phyloP scores from a whole-genome alignment of 2,113 vertebrate genomes.

The Copsychus sechellarum region DNA sequence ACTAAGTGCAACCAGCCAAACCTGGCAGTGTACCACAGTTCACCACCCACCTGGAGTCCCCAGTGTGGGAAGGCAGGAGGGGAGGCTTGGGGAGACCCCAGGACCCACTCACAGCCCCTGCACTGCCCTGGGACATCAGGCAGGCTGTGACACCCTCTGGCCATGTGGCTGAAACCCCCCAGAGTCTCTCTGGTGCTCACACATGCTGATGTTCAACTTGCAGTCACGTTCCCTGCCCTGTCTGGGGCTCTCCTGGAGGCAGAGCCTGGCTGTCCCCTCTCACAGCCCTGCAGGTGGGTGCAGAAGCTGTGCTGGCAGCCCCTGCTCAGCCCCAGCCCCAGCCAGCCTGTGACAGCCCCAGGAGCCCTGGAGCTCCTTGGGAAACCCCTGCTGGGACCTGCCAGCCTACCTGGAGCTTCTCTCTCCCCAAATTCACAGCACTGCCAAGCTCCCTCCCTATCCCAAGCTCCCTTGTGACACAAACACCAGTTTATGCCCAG shows the following conservation, averaged over 20 bases:
- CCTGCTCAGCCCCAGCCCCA: not conserved
- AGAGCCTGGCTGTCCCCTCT: not conserved
- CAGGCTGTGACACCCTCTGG: not conserved
- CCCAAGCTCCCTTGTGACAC: not conserved
- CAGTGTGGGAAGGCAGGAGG: not conserved
- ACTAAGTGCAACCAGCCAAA: not conserved
- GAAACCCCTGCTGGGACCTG: not conserved
- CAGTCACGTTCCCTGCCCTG: fast-evolving
- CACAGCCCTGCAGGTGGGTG: not conserved
- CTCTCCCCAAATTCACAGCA: fast-evolving
- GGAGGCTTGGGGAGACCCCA: not conserved
- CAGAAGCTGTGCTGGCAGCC: not conserved
- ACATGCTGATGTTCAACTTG: too few species aligned
- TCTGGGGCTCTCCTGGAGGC: not conserved
- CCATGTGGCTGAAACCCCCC: not conserved
- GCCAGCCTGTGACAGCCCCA: not conserved
- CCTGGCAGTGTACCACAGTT: not conserved
- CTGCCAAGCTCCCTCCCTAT: not conserved
- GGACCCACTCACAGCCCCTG: not conserved
- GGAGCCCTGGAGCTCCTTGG: not conserved
- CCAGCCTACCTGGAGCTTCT: not conserved
- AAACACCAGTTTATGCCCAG: not conserved
- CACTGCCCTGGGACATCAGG: not conserved
- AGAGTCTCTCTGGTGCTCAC: not conserved
- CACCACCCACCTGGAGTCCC: not conserved